Evolutionary conservation across 2,113 vertebrate genomes (phyloP).

Genomic region (Sander vitreus): DNA sequence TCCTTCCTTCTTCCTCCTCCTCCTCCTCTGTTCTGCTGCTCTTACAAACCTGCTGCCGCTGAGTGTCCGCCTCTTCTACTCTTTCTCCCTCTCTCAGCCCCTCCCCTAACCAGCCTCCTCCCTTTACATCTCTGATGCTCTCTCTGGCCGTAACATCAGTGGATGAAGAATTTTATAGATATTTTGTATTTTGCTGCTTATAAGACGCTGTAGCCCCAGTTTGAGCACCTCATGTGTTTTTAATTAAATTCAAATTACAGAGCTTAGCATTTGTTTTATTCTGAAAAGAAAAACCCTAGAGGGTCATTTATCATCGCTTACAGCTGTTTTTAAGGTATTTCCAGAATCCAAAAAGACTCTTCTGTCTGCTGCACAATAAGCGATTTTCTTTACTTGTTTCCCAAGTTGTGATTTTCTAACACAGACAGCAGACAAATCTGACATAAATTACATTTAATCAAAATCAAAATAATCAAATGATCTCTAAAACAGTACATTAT

Average conservation of each 20-base stretch:
- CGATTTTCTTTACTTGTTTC: no score
- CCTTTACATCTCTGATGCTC: conserved; percentile 46
- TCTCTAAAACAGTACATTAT: neutral
- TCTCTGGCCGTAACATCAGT: conserved; percentile 44
- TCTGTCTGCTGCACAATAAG: no score
- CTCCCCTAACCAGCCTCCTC: conserved; percentile 52
- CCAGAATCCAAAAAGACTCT: neutral
- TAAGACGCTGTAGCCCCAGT: neutral
- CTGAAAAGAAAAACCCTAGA: neutral
- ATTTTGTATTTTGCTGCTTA: neutral
- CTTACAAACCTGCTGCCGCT: conserved; percentile 73
- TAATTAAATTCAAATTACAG: neutral
- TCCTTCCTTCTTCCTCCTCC: conserved; percentile 51
- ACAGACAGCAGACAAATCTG: no score
- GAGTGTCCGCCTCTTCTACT: conserved; percentile 61
- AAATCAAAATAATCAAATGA: no score
- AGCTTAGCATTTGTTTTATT: neutral
- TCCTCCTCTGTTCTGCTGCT: conserved; percentile 70
- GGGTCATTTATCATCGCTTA: neutral
- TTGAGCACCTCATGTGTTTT: neutral
- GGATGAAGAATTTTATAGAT: neutral
- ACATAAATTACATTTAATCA: no score
- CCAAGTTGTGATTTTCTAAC: no score
- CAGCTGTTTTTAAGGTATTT: neutral
- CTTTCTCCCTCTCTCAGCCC: conserved; percentile 47